Evolutionary conservation across 2,888 invertebrate species (phyloP), one percentile per base, ranked within the genome.

Genomic region (Metopia argyrocephala): DNA sequence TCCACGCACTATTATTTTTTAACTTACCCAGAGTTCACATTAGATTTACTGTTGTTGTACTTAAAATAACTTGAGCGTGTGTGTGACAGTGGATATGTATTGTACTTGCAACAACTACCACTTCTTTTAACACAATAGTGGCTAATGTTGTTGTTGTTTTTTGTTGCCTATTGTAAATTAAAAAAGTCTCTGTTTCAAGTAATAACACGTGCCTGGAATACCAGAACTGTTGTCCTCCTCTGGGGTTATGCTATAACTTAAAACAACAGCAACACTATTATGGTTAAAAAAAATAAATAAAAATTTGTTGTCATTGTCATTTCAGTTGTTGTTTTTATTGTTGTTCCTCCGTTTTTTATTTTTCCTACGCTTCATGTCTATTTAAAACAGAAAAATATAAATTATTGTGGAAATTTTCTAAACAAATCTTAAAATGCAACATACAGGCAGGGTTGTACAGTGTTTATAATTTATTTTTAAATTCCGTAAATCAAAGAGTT

Each of bases 131-230:
- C 54, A 52, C 27, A 65, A 54, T 23, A 50, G 50, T 31, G 25
- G 15, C 38, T 56, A 31, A 6, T 66, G 18, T 61, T 61, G 59
- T 61, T 50, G 20, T 52, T 56, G 65, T 15, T 15, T 38, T 38
- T 9, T 15, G 12, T 38, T 3, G 3, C 12, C 38, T 15, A 38
- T 15, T 2, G 18, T 25, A 5, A 9, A 15, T 61, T 38, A 46
- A 64, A 64, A 78, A 62, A 75, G 66, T 57, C 69, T 61, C 38
- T 61, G 66, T 71, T 38, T 75, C 61, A 78, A 81, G 74, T 75
- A 70, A 23, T 28, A 70, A 69, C 81, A 69, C 81, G 81, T 81
- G 81, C 78, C 81, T 66, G 46, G 81, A 78, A 78, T 81, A 56
- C 38, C 59, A 69, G 69, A 69, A 38, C 38, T 9, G 15, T 6